Base-by-base conservation (phyloP, 2,113 vertebrate species). In the Pampusana beccarii region DNA sequence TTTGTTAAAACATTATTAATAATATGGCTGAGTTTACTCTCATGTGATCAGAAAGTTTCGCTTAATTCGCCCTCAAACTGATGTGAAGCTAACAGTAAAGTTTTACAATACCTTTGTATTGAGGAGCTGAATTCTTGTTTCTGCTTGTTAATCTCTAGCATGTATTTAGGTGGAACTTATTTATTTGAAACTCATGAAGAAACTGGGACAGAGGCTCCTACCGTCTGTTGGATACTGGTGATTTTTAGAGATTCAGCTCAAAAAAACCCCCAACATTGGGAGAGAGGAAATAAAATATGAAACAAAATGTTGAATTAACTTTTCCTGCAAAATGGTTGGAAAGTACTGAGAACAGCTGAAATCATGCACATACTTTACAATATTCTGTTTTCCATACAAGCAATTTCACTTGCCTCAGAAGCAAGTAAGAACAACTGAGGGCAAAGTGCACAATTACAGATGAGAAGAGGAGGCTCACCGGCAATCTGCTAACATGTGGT, bases 401-500 rank as follows among this genome's bases (percentile, higher is more conserved):
- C 26, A 31, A 25, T 82, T 80, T 69, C 36, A 40, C 62, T 93
- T 91, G 31, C 50, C 28, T 82, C 29, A 65, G 64, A 89, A 92
- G n/a, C 31, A 80, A 78, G 46, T 50, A 80, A 33, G 67, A 80
- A 46, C 64, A 62, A 33, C 38, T 85, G 90, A 75, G 40, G 28
- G 74, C 88, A 73, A 87, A 90, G 64, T 69, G 51, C 66, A 60
- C 77, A 89, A 57, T 92, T 94, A 56, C 53, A 50, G 66, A 91
- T 54, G 89, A 90, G 85, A 66, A 40, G 83, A 58, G 80, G 57
- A 89, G 44, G 69, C 71, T 96, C 88, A 73, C 36, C 10, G 20
- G 83, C 83, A 78, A 56, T 93, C 80, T 80, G 79, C 92, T 86
- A 88, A 92, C 95, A 92, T 96, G 92, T 96, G 93, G 90, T 90